These are phyloP conservation scores for Sipha flava DNA, from an alignment of 1,140 invertebrate species.

Conservation along the genomic window DNA sequence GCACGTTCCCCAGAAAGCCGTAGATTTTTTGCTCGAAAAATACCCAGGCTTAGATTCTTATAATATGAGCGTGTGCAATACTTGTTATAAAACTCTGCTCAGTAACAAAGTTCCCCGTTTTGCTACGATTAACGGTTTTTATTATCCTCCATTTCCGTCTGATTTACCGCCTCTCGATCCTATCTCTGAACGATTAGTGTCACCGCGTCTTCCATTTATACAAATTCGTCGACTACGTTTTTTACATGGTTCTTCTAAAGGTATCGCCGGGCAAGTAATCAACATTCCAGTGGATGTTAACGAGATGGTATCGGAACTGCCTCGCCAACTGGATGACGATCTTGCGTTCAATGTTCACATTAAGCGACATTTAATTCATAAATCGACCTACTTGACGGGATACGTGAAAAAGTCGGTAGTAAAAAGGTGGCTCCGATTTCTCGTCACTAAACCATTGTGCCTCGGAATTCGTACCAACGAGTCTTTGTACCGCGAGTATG, in stretches of 20 bases:
- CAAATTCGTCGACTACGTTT: slow-evolving; percentile 29
- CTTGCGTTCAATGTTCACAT: neutral
- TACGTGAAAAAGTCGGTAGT: neutral
- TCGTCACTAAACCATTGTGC: neutral
- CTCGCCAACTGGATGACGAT: neutral
- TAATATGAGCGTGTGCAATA: neutral
- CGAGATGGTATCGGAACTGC: neutral
- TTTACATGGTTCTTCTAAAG: slow-evolving; percentile 25
- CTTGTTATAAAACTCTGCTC: neutral
- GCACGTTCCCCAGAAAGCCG: neutral
- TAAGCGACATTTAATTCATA: neutral
- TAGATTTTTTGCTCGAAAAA: neutral
- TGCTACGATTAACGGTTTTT: neutral
- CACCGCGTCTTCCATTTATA: slow-evolving; percentile 41
- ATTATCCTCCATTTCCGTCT: neutral
- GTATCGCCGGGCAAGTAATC: slow-evolving; percentile 29
- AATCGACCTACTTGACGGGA: neutral
- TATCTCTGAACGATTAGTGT: slow-evolving; percentile 39
- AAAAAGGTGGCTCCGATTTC: neutral
- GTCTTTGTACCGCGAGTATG: neutral
- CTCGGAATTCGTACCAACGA: neutral
- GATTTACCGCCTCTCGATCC: slow-evolving; percentile 35
- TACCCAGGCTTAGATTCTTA: neutral
- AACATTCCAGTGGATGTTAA: neutral
- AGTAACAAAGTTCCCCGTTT: neutral